Evolutionary conservation across 2,888 invertebrate genomes (phyloP), one percentile per base, ranked within the genome.

Genomic region (Spicauda simplicius): DNA sequence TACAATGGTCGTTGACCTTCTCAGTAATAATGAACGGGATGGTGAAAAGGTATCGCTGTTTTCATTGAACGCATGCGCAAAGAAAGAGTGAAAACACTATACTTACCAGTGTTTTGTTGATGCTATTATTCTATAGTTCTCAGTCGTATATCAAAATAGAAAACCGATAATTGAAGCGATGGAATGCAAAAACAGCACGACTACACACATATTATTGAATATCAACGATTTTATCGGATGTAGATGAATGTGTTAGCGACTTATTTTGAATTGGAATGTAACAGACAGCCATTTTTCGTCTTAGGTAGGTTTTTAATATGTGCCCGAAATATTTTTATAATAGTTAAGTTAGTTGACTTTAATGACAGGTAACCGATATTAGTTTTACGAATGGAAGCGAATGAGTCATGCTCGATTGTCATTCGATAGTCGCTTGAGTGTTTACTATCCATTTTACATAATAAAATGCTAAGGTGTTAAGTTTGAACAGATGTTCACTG

Each of bases 101-200:
- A 64, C 58, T 66, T 59, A 30, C 41, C 54, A 14, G 33, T 58
- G 68, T 69, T 56, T 74, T 75, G 72, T 70, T 82, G 77, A 76
- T 72, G 78, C 85, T 76, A 91, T 91, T 90, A 90, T 91, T 80
- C 78, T 77, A 58, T 73, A 73, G 81, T 90, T 91, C 88, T 83
- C 90, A 88, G 81, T 81, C 77, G 75, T 79, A 80, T 78, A 74
- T 78, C 73, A 80, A 83, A 84, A 85, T 89, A 88, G 91, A 90
- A 90, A 90, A 88, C 83, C 71, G 78, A 79, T 83, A 82, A 90
- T 89, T 88, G 84, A 18, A 41, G 50, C 57, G 30, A 62, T 30
- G 18, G 56, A 57, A 57, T 11, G 61, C 56, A 68, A 68, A 68
- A 72, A 64, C 60, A 71, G 18, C 7, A 53, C 20, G 65, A 66